These are phyloP conservation scores for Vidua chalybeata DNA, from an alignment of 2,113 vertebrate genomes.

Conservation along the genomic window DNA sequence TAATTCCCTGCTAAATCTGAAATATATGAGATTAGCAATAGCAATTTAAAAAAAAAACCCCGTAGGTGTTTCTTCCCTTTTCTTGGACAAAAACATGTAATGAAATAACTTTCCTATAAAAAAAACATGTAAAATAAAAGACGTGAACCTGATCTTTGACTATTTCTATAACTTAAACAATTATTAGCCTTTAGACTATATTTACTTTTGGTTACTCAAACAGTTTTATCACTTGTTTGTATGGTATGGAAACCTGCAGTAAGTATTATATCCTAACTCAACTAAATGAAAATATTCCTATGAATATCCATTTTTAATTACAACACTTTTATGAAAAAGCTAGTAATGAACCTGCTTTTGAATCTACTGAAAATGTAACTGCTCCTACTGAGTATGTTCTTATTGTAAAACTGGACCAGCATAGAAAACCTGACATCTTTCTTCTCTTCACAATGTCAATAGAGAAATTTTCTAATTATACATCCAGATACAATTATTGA, in stretches of 20 bases:
- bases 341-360: neutral
- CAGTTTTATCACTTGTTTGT: neutral
- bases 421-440: neutral
- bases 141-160: neutral
- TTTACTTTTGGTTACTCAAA: neutral
- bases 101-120: neutral
- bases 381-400: neutral
- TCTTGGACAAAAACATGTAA: neutral
- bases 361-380: neutral
- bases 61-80: neutral
- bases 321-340: neutral
- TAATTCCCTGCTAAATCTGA: neutral
- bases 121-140: neutral
- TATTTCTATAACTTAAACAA: neutral
- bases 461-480: neutral
- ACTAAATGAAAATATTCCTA: neutral
- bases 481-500: neutral
- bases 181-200: neutral
- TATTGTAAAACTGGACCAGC: neutral
- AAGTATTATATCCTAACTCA: neutral
- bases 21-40: neutral
- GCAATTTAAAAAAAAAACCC: neutral
- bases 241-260: neutral
- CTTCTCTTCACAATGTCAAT: neutral
- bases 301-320: neutral